Conservation (phyloP, 2,113 vertebrate species). For the Cyanoderma ruficeps region DNA sequence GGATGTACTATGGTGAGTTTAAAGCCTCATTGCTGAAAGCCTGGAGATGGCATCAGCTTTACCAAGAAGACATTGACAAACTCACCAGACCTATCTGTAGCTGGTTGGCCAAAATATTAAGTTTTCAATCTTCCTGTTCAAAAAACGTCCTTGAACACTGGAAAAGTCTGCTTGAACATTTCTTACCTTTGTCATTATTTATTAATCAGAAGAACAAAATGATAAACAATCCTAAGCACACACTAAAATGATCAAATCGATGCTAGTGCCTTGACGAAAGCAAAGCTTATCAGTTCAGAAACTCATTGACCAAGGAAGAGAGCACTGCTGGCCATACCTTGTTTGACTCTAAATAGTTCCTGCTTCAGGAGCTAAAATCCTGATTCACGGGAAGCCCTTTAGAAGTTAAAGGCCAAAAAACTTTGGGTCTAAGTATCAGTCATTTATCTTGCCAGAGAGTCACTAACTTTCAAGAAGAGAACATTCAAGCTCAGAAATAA, state of each 20-base stretch:
- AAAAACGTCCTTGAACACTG: background rate
- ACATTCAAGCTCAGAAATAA: background rate
- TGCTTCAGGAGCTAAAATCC: background rate
- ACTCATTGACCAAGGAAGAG: background rate
- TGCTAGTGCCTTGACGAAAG: background rate
- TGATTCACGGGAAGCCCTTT: background rate
- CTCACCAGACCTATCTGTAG: background rate
- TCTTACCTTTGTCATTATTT: background rate
- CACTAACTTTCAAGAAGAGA: background rate
- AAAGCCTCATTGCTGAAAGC: background rate
- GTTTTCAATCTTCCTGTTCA: background rate
- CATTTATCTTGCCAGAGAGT: background rate
- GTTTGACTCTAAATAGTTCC: background rate
- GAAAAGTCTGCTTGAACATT: background rate
- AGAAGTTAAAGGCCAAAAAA: background rate
- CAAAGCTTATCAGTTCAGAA: background rate
- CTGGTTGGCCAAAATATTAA: background rate
- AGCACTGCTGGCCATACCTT: background rate
- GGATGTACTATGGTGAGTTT: background rate
- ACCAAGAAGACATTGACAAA: background rate
- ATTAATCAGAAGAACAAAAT: background rate
- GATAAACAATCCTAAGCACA: background rate
- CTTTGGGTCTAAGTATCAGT: background rate
- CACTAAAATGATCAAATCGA: background rate
- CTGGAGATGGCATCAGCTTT: background rate